Evolutionary conservation across 1,140 invertebrate species (phyloP), one percentile per base, ranked within the genome.

Genomic region (Protaetia brevitarsis): DNA sequence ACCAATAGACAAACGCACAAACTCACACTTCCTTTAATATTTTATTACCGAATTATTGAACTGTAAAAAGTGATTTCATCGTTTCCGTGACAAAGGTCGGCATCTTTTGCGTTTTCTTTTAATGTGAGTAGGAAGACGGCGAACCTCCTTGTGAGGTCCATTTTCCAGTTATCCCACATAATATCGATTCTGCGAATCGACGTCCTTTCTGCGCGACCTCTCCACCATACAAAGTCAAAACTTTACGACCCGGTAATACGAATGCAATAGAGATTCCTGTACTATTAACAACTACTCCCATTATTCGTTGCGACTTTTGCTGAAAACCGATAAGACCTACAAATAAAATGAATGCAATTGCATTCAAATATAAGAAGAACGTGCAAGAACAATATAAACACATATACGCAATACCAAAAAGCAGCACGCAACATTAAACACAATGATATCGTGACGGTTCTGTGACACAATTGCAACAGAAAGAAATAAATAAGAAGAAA

Each of bases 331-430:
- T 41, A 13, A 23, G 11, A 21, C 13, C 41, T 51, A 51, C 19
- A 23, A 19, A 34, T 11, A 51, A 51, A 51, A 51, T 8, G 13
- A 23, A 51, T 23, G 16, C 41, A 5, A 51, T 51, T 23, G 41
- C 41, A 51, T 51, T 51, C 16, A 51, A 51, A 51, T 51, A 23
- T n/a, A n/a, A n/a, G n/a, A n/a, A 51, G 26, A 51, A 51, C 41
- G 41, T 51, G 41, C 41, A 23, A 51, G 41, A 51, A 51, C 41
- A 51, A 51, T 51, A 51, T n/a, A 51, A 51, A 51, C 26, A 51
- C 31, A n/a, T 51, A 51, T 23, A 23, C 16, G 19, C 41, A 51
- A 51, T 8, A 51, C 41, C 41, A 10, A 51, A 51, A 51, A 51
- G 26, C 41, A 51, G 26, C 8, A 51, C 26, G 5, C 13, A 6